Conservation (phyloP, 1,140 invertebrate species). For the Chymomyza costata region DNA sequence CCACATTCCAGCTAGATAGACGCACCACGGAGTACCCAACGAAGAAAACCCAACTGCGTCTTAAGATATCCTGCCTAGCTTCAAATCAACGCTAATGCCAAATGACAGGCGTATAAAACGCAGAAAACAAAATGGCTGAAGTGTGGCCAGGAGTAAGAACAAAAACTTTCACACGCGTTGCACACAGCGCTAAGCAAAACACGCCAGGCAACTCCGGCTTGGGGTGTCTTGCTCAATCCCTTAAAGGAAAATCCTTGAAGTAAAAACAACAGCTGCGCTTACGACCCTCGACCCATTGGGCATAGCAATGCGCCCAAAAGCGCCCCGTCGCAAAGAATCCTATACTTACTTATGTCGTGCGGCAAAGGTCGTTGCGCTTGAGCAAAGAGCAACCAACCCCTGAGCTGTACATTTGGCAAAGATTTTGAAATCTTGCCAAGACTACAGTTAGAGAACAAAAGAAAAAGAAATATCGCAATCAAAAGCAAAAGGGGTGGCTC, state of each 20-base stretch:
- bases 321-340: too few relatives aligned
- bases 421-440: conserved; percentile 37
- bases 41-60: conserved; percentile 19
- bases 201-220: conserved; percentile 5
- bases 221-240: conserved; percentile 52
- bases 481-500: conserved; percentile 43
- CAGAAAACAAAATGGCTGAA: conserved; percentile 63
- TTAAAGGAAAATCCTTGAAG: conserved; percentile 42
- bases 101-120: conserved; percentile 8
- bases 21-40: background rate
- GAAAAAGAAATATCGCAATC: conserved; percentile 15
- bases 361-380: conserved; percentile 66
- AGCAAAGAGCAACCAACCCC: conserved; percentile 42
- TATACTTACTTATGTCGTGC: too few relatives aligned
- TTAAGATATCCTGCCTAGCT: conserved; percentile 8
- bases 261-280: conserved; percentile 60
- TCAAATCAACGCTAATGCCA: conserved; percentile 14
- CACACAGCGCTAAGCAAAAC: conserved; percentile 32
- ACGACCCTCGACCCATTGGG: conserved; percentile 1
- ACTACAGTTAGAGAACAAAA: conserved; percentile 43
- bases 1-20: conserved; percentile 36
- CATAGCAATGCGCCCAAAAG: conserved; percentile 32
- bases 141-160: conserved; percentile 38
- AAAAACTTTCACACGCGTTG: conserved; percentile 65
- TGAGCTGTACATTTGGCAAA: conserved; percentile 39